phyloP scores from a whole-genome alignment of 2,113 vertebrate species.

The Corvus cornix region DNA sequence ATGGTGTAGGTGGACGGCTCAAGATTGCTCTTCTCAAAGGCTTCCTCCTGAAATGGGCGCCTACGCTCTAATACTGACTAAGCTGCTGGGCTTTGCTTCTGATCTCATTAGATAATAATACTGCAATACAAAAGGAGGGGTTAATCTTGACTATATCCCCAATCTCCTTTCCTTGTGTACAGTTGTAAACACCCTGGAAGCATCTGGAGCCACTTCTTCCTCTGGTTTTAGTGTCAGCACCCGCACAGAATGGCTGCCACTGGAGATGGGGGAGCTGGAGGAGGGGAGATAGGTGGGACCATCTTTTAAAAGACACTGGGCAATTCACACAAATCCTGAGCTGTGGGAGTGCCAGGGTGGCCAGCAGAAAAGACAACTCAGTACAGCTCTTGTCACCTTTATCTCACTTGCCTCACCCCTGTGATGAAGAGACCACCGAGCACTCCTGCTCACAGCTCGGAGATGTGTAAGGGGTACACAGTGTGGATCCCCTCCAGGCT shows the following conservation, averaged over 20 bases:
- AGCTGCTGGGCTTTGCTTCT: conserved; percentile 49
- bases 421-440: neutral
- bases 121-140: conserved; percentile 49
- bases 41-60: conserved; percentile 54
- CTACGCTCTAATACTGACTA: conserved; percentile 66
- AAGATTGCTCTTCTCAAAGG: conserved; percentile 60
- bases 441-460: neutral
- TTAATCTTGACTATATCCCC: conserved; percentile 37
- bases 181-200: conserved; percentile 37
- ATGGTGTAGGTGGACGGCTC: conserved; percentile 53
- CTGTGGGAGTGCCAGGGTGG: neutral
- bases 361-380: neutral
- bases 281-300: neutral
- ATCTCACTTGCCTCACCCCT: neutral
- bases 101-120: conserved; percentile 65
- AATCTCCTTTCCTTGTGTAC: conserved; percentile 28
- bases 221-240: neutral
- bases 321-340: neutral
- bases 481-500: neutral
- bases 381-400: neutral
- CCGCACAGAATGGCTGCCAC: neutral
- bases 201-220: neutral
- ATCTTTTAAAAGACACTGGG: neutral
- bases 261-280: neutral
- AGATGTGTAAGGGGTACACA: too few species aligned